Conservation (phyloP, 2,888 invertebrate genomes). For the Creontiades dilutus region DNA sequence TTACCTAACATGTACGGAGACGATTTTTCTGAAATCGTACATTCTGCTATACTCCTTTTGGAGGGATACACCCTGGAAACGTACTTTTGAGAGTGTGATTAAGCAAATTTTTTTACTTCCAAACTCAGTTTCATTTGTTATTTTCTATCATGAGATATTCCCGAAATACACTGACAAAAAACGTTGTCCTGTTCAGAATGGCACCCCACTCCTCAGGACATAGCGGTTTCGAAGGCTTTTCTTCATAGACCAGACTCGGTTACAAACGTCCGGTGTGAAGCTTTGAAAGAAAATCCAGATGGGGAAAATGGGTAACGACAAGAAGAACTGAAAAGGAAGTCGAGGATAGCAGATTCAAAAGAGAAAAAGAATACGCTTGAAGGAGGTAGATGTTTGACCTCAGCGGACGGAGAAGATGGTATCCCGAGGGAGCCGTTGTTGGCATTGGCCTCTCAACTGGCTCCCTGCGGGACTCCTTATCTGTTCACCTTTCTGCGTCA, state of each 20-base stretch:
- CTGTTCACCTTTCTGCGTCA: background rate
- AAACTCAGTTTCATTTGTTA: no score
- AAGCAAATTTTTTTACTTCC: no score
- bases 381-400: background rate
- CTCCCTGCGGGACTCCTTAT: background rate
- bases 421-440: background rate
- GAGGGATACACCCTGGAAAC: no score
- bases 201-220: background rate
- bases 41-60: no score
- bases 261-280: background rate
- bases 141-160: no score
- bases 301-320: background rate
- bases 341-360: background rate
- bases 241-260: background rate
- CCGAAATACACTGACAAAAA: no score
- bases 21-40: no score
- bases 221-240: background rate
- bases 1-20: no score
- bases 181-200: background rate
- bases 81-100: no score
- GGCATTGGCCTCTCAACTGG: background rate
- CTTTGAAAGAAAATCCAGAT: background rate
- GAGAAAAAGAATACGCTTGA: background rate
- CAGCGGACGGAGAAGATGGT: background rate
- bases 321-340: background rate